Base-by-base conservation (phyloP, 2,888 invertebrate species). In the Apodemia zela region DNA sequence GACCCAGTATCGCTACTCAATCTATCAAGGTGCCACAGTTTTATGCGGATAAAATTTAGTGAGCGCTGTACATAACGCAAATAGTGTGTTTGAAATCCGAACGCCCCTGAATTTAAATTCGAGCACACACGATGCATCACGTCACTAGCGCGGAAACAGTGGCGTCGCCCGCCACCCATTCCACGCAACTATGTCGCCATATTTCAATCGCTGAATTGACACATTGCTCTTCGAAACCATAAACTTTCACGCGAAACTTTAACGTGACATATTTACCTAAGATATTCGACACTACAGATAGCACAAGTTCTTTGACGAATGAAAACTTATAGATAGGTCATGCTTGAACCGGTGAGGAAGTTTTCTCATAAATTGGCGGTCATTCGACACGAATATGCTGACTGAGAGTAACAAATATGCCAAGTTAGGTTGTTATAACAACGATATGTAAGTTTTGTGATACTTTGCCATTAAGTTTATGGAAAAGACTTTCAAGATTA, bases 321-420 rank as follows among this genome's bases (percentile, higher is more conserved):
- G 82, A 82, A 88, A 89, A 89, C 82, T 89, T 89, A 88, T 76
- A 89, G 87, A 89, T 89, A 89, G 90, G 89, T 90, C 89, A 89
- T 86, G 80, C 82, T 85, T 85, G 79, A 79, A 84, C 85, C 84
- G 82, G 82, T 84, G 83, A 83, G 75, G 82, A 91, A 90, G 82
- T 91, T 91, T 90, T 83, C 89, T 84, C 91, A 90, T 91, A 91
- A 91, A 91, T 90, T 89, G 89, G 87, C 90, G 91, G 91, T 90
- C 90, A 91, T 89, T 90, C 89, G 84, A 89, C 83, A 88, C 84
- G 89, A 90, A 90, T 90, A 91, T 91, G 91, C 89, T 90, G 89
- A 91, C 90, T 88, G 88, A 84, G 88, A 84, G 87, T 90, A 90
- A 90, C 91, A 90, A 90, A 91, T 91, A 91, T 89, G 88, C 89